phyloP scores from a whole-genome alignment of 2,888 invertebrate genomes.

The Biston stratarius region DNA sequence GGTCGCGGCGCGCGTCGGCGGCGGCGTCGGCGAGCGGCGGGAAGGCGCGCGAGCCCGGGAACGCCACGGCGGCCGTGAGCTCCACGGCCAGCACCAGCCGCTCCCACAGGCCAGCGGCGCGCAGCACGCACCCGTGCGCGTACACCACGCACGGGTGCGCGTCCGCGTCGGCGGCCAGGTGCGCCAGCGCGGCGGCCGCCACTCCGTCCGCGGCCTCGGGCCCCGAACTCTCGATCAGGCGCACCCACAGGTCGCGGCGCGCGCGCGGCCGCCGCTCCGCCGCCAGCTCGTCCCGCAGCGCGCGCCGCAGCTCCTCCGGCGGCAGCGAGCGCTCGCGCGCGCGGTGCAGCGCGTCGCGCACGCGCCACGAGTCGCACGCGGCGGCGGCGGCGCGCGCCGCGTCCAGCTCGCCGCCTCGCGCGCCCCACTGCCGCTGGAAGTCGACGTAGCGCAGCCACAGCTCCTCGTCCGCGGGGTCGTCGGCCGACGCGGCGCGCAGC shows the following conservation, averaged over 20 bases:
- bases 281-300: constrained; percentile 31
- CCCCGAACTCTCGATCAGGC: constrained; percentile 48
- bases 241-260: constrained; percentile 60
- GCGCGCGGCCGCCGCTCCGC: constrained; percentile 39
- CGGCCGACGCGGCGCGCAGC: constrained; percentile 59
- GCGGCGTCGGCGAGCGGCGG: constrained; percentile 49
- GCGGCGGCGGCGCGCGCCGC: constrained; percentile 42
- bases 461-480: constrained; percentile 56
- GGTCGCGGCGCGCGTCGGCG: constrained; percentile 45
- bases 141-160: constrained; percentile 64
- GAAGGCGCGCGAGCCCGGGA: constrained; percentile 70
- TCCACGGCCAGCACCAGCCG: constrained; percentile 90
- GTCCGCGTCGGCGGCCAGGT: constrained; percentile 46
- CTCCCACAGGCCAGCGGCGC: constrained; percentile 91
- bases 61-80: constrained; percentile 89
- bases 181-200: constrained; percentile 48
- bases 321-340: constrained; percentile 46
- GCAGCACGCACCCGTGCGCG: constrained; percentile 69
- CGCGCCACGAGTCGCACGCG: constrained; percentile 21
- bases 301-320: constrained; percentile 37
- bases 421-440: constrained; percentile 53
- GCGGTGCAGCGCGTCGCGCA: constrained; percentile 50
- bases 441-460: constrained; percentile 62
- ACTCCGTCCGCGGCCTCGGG: constrained; percentile 42
- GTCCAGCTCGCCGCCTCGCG: constrained; percentile 44